phyloP scores from a whole-genome alignment of 2,888 invertebrate genomes.

The Acrobasis consociella region DNA sequence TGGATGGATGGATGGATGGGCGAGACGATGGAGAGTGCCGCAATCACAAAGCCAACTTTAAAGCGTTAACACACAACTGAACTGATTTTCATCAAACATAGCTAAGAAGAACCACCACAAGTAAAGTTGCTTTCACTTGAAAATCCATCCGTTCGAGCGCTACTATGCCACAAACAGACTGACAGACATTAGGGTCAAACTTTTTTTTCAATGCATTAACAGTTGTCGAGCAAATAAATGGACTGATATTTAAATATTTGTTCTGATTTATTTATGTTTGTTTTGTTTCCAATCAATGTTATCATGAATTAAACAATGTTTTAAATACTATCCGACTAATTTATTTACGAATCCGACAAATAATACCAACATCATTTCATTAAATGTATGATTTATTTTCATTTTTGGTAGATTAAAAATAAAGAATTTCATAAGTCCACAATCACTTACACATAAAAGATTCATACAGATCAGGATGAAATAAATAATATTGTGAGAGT shows the following conservation, averaged over 20 bases:
- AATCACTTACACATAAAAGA: slow-evolving; percentile 78
- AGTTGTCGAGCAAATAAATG: slow-evolving; percentile 22
- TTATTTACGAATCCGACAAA: slow-evolving; percentile 22
- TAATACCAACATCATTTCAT: slow-evolving; percentile 42
- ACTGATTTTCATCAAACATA: too few relatives aligned
- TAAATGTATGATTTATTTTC: slow-evolving; percentile 77
- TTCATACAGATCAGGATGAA: slow-evolving; percentile 81
- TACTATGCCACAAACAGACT: too few relatives aligned
- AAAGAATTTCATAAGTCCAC: slow-evolving; percentile 75
- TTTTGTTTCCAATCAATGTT: slow-evolving; percentile 39
- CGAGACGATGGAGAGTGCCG: too few relatives aligned
- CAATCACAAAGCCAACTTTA: too few relatives aligned
- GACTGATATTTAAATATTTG: neutral
- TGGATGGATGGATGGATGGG: too few relatives aligned
- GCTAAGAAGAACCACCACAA: too few relatives aligned
- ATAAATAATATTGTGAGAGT: slow-evolving; percentile 79
- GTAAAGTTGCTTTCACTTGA: too few relatives aligned
- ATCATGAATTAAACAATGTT: slow-evolving; percentile 50
- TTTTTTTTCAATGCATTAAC: too few relatives aligned
- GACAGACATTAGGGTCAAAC: too few relatives aligned
- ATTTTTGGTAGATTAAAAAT: slow-evolving; percentile 82
- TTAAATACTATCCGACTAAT: slow-evolving; percentile 26
- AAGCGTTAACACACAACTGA: too few relatives aligned
- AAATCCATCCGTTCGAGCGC: too few relatives aligned
- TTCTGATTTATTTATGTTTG: slow-evolving; percentile 28